These are phyloP conservation scores for Onychorhynchus coronatus DNA, from an alignment of 2,113 vertebrate species.

Conservation along the genomic window DNA sequence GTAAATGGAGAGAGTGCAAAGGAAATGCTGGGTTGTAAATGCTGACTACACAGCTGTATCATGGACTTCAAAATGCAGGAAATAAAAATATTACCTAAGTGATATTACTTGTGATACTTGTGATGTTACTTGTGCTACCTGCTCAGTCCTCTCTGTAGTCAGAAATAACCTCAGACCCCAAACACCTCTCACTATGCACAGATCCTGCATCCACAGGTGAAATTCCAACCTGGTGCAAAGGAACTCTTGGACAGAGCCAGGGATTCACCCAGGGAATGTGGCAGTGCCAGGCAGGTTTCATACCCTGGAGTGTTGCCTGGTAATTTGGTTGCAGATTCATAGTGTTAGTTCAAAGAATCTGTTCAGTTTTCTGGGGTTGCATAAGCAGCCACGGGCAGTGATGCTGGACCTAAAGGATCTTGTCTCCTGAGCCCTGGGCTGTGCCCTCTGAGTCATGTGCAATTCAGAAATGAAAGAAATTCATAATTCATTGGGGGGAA, in stretches of 20 bases:
- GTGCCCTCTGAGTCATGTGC: not conserved
- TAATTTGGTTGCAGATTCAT: not conserved
- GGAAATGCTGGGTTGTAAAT: not conserved
- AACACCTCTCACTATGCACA: rapidly evolving
- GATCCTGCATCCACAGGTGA: not conserved
- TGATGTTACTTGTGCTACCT: not conserved
- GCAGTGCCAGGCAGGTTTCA: not conserved
- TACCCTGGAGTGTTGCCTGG: not conserved
- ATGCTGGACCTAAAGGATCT: not conserved
- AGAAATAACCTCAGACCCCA: not conserved
- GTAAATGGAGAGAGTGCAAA: not conserved
- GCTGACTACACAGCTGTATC: not conserved
- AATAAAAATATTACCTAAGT: not conserved
- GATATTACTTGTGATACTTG: no score
- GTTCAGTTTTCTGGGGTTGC: not conserved
- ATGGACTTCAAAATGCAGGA: not conserved
- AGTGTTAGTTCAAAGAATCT: not conserved
- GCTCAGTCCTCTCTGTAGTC: no score
- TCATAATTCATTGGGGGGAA: no score
- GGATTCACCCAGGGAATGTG: not conserved
- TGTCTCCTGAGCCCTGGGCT: not conserved
- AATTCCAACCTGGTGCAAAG: not conserved
- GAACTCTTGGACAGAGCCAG: not conserved
- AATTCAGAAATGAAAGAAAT: not conserved
- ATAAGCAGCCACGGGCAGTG: not conserved